Conservation (phyloP, 2,888 invertebrate species). For the Smittia sp. region DNA sequence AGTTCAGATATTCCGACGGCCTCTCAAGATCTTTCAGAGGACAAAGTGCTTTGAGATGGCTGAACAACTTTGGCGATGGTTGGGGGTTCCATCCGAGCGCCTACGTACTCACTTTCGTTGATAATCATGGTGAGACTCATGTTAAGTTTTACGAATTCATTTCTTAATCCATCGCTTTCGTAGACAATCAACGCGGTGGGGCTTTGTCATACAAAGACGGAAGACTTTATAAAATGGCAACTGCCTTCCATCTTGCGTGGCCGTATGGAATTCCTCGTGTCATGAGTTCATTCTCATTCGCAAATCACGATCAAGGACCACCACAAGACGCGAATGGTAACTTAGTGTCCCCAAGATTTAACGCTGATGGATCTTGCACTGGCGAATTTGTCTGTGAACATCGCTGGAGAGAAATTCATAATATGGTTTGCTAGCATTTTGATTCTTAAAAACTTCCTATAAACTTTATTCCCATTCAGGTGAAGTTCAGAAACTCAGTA, state of each 20-base stretch:
- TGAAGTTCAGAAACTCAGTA: constrained; percentile 65
- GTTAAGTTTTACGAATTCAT: too few species aligned
- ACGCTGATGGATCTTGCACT: constrained; percentile 63
- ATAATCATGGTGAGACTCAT: constrained; percentile 92
- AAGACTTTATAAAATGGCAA: constrained; percentile 72
- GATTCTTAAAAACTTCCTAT: constrained; percentile 58
- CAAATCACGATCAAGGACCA: constrained; percentile 59
- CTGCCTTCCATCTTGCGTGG: constrained; percentile 84
- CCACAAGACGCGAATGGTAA: constrained; percentile 63
- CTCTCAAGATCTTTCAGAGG: constrained; percentile 59
- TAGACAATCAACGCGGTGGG: constrained; percentile 46
- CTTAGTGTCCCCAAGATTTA: constrained; percentile 64
- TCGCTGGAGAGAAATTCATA: constrained; percentile 76
- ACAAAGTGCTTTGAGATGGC: constrained; percentile 62
- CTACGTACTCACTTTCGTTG: constrained; percentile 73
- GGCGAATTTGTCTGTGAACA: constrained; percentile 83
- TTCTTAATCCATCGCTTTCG: too few species aligned
- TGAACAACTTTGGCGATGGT: constrained; percentile 60
- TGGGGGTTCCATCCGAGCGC: constrained; percentile 65
- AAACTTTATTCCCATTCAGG: constrained; percentile 55
- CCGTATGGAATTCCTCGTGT: constrained; percentile 75
- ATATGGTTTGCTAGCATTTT: constrained; percentile 65
- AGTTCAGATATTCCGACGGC: constrained; percentile 59
- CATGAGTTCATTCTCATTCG: constrained; percentile 82
- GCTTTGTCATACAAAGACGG: constrained; percentile 68